Percentiles rank a stretch among this genome's conserved stretches.
phyloP scores from a whole-genome alignment of 2,888 invertebrate species.

The Drosophila cyrtoloma region DNA sequence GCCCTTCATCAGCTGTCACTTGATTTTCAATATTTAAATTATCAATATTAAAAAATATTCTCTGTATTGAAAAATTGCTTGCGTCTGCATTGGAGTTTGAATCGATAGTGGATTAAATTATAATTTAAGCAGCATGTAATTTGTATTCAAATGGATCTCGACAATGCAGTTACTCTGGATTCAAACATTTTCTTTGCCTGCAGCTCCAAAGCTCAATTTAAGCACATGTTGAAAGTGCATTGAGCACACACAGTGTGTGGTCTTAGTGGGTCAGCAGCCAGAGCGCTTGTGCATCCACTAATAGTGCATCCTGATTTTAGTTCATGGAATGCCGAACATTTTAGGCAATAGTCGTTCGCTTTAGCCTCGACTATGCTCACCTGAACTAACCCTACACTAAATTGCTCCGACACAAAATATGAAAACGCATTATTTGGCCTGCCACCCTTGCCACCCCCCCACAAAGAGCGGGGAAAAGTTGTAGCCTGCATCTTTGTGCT shows the following conservation, averaged over 20 bases:
- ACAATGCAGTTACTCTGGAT: not conserved
- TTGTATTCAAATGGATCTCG: constrained; percentile 6
- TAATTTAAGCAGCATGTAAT: not conserved
- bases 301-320: constrained; percentile 5
- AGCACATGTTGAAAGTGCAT: constrained; percentile 4
- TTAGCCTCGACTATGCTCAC: constrained; percentile 37
- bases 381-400: constrained; percentile 53
- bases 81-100: not conserved
- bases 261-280: constrained; percentile 48
- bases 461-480: constrained; percentile 48
- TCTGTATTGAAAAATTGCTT: not conserved
- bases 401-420: constrained; percentile 59
- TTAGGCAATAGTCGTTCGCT: constrained; percentile 21
- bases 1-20: constrained; percentile 13
- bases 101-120: not conserved
- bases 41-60: not conserved
- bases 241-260: constrained; percentile 9
- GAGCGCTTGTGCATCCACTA: constrained; percentile 31
- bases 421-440: constrained; percentile 52
- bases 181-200: not conserved
- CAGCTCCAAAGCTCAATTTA: constrained; percentile 21
- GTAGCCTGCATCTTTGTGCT: constrained; percentile 50
- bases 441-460: not conserved
- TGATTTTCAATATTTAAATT: constrained; percentile 20
- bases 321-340: constrained; percentile 8